These are phyloP conservation scores for Centropus unirufus DNA, from an alignment of 2,113 vertebrate species.

Conservation along the genomic window DNA sequence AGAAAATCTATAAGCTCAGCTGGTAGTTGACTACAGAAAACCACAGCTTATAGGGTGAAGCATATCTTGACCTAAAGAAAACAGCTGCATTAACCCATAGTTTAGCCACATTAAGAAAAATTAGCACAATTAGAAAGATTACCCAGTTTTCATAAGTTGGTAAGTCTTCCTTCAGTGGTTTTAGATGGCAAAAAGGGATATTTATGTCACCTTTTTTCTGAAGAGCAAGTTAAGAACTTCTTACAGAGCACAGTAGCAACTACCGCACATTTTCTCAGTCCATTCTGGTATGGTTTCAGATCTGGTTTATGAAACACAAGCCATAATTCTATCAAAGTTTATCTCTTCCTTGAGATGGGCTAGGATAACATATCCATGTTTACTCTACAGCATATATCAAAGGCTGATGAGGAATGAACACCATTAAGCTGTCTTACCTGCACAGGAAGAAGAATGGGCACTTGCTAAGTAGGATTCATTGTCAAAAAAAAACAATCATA, in stretches of 20 bases:
- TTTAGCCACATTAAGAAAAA: neutral
- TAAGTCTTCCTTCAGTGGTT: neutral
- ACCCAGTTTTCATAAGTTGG: neutral
- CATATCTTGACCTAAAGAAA: neutral
- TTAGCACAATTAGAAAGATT: neutral
- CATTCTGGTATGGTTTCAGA: neutral
- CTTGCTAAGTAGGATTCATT: neutral
- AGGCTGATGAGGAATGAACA: slow-evolving; percentile 25
- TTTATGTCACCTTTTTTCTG: neutral
- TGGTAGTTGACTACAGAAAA: neutral
- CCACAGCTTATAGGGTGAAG: neutral
- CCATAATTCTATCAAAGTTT: slow-evolving; percentile 31
- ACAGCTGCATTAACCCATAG: neutral
- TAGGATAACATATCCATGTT: slow-evolving; percentile 8
- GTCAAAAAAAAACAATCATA: neutral
- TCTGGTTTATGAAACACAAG: neutral
- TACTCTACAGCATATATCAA: slow-evolving; percentile 7
- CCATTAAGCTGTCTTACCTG: neutral
- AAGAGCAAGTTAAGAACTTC: neutral
- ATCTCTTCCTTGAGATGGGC: slow-evolving; percentile 8
- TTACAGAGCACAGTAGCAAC: neutral
- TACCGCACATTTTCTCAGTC: neutral
- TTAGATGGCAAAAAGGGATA: neutral
- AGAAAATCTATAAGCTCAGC: neutral
- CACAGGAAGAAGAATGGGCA: neutral